These are phyloP conservation scores for Drosophila watanabei DNA, from an alignment of 1,140 invertebrate species.

Conservation along the genomic window DNA sequence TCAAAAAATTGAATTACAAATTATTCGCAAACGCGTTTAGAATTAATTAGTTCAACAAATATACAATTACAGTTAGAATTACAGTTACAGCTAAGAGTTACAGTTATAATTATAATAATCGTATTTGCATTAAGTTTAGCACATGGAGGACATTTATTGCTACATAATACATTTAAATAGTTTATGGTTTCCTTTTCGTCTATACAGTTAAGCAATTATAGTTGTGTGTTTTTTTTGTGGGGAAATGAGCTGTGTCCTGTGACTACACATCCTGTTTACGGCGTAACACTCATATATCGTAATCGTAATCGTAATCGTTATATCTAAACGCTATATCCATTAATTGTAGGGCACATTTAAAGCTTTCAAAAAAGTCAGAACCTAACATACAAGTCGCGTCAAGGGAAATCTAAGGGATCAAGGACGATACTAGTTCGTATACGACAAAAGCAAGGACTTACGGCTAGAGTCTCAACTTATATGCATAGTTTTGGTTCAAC, in stretches of 20 bases:
- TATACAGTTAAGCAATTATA: slow-evolving; percentile 27
- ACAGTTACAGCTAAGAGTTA: slow-evolving; percentile 47
- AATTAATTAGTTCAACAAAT: slow-evolving; percentile 76
- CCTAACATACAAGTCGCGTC: slow-evolving; percentile 39
- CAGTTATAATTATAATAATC: slow-evolving; percentile 47
- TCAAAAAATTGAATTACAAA: slow-evolving; percentile 74
- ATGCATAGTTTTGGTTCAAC: slow-evolving; percentile 78
- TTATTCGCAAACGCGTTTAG: slow-evolving; percentile 52
- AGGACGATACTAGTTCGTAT: slow-evolving; percentile 16
- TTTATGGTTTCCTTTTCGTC: slow-evolving; percentile 47
- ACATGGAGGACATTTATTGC: slow-evolving; percentile 84
- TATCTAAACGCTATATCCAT: slow-evolving; percentile 12
- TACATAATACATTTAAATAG: slow-evolving; percentile 76
- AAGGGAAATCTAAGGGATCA: slow-evolving; percentile 1
- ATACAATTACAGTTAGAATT: slow-evolving; percentile 60
- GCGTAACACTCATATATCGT: slow-evolving; percentile 18
- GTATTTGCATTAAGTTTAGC: slow-evolving; percentile 76
- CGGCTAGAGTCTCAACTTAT: slow-evolving; percentile 60
- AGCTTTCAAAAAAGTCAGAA: slow-evolving; percentile 75
- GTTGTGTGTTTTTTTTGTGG: not conserved
- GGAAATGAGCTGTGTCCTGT: slow-evolving; percentile 11
- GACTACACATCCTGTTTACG: slow-evolving; percentile 13
- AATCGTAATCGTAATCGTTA: slow-evolving; percentile 20
- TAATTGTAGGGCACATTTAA: slow-evolving; percentile 81
- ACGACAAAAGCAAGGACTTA: slow-evolving; percentile 37